A percentile compares a stretch with the other conserved stretches of the same genome.
Evolutionary conservation across 2,888 invertebrate species (phyloP).

Genomic region (Melangyna quadrimaculata): DNA sequence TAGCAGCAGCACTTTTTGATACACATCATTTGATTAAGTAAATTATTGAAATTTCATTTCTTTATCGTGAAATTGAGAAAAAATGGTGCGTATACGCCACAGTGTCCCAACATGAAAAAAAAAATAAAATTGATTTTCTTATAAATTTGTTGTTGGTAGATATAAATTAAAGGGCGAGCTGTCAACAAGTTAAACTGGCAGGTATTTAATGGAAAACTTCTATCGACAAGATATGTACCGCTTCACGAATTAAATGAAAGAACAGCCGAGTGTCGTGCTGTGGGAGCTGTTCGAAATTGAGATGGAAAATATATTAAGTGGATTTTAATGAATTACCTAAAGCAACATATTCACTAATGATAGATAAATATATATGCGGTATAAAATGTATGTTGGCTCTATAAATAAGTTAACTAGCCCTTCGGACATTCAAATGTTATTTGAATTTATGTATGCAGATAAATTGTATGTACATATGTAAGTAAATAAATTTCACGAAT

Average conservation of each 20-base stretch:
- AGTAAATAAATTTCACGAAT: no score
- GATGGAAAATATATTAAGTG: not conserved
- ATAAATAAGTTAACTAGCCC: not conserved
- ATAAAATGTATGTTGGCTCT: not conserved
- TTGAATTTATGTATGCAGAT: not conserved
- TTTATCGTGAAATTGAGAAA: not conserved
- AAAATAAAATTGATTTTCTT: not conserved
- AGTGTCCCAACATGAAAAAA: not conserved
- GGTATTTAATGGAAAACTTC: not conserved
- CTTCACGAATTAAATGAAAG: not conserved
- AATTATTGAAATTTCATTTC: constrained; percentile 7
- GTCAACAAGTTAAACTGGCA: constrained; percentile 6
- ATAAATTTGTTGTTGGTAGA: not conserved
- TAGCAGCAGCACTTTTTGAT: not conserved
- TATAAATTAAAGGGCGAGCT: not conserved
- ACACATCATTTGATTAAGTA: not conserved
- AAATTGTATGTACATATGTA: no score
- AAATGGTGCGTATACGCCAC: constrained; percentile 4
- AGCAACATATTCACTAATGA: not conserved
- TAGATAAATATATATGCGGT: not conserved
- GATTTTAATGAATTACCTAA: not conserved
- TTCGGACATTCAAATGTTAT: not conserved
- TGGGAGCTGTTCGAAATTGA: not conserved
- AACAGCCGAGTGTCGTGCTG: not conserved
- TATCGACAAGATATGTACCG: not conserved